These are phyloP conservation scores for Pogoniulus pusillus DNA, from an alignment of 2,797 vertebrate genomes.

Conservation along the genomic window DNA sequence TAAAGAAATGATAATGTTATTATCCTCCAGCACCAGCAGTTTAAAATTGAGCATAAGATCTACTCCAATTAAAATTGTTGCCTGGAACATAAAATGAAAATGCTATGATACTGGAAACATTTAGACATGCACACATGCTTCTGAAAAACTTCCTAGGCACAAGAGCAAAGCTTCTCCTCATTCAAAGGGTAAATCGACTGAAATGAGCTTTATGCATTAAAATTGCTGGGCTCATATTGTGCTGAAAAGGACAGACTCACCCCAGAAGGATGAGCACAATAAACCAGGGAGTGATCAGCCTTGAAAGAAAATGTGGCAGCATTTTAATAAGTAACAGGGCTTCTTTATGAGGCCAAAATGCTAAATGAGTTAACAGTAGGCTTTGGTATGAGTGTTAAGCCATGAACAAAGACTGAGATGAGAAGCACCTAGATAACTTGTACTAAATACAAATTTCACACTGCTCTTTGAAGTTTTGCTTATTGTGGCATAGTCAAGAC, in stretches of 20 bases:
- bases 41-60: constrained; percentile 25
- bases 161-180: constrained; percentile 55
- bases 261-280: constrained; percentile 23
- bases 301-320: not conserved
- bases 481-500: not conserved
- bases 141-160: constrained; percentile 14
- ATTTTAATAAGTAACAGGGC: not conserved
- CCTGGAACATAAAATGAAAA: constrained; percentile 42
- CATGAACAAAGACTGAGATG: not conserved
- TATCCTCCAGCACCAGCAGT: constrained; percentile 17
- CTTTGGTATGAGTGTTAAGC: not conserved
- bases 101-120: constrained; percentile 4
- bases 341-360: constrained; percentile 16
- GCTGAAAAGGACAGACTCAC: not conserved
- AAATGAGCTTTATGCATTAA: constrained; percentile 49
- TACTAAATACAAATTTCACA: not conserved
- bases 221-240: not conserved
- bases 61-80: constrained; percentile 39
- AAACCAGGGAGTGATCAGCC: constrained; percentile 4
- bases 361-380: not conserved
- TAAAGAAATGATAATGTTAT: not conserved
- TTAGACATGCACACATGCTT: constrained; percentile 43
- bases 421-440: not conserved
- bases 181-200: constrained; percentile 41
- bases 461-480: not conserved